phyloP scores from a whole-genome alignment of 2,113 vertebrate genomes.

The Hippotragus niger region DNA sequence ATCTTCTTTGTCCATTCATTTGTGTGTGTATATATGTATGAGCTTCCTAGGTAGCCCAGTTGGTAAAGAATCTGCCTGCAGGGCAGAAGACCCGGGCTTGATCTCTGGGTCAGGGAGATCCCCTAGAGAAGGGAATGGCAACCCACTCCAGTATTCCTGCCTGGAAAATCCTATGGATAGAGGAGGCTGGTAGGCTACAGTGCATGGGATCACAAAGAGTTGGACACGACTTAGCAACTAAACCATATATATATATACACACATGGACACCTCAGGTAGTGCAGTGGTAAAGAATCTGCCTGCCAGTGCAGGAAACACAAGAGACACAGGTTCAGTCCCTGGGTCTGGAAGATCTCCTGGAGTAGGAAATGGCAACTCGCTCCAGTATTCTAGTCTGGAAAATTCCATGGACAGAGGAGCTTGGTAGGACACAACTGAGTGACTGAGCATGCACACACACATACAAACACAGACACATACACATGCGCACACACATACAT shows the following conservation, averaged over 20 bases:
- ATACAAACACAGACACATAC: background rate
- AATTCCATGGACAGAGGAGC: background rate
- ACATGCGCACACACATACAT: background rate
- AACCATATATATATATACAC: accelerated
- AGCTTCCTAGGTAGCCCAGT: background rate
- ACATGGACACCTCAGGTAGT: background rate
- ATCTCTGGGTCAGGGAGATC: background rate
- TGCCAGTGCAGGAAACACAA: background rate
- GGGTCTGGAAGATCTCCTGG: background rate
- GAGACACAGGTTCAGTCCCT: background rate
- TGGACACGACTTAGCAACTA: background rate
- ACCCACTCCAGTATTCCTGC: background rate
- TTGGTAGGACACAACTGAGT: background rate
- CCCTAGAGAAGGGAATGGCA: background rate
- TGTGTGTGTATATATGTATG: background rate
- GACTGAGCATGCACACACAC: background rate
- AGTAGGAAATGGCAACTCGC: background rate
- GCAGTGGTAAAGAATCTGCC: background rate
- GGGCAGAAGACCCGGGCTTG: accelerated
- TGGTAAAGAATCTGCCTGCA: background rate
- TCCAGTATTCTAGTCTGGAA: background rate
- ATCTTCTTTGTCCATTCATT: background rate
- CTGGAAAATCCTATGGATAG: background rate
- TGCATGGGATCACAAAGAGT: background rate
- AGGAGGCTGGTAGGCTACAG: background rate